Percentiles rank a stretch among this genome's conserved stretches.
phyloP scores from a whole-genome alignment of 2,113 vertebrate genomes.

The Hemibagrus wyckioides region DNA sequence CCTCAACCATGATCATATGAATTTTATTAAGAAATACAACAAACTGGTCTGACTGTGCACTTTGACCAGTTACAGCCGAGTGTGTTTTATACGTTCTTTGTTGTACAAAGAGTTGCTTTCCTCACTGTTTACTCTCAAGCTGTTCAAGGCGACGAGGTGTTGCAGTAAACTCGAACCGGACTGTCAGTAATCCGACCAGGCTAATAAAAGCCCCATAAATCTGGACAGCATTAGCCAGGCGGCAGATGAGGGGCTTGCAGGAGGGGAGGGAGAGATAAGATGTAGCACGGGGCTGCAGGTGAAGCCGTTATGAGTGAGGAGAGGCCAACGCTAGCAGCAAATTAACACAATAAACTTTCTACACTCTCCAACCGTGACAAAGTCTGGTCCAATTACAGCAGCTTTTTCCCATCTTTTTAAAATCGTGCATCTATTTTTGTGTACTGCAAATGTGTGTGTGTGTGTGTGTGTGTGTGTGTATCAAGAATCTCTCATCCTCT shows the following conservation, averaged over 20 bases:
- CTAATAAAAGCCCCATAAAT: conserved; percentile 66
- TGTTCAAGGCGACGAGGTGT: neutral
- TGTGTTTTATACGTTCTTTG: neutral
- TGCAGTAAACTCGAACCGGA: conserved; percentile 44
- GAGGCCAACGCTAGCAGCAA: conserved; percentile 46
- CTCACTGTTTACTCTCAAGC: neutral
- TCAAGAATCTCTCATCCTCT: conserved; percentile 36
- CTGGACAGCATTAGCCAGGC: conserved; percentile 47
- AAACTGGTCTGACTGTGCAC: neutral
- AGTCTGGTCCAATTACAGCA: conserved; percentile 31
- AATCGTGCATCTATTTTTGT: conserved; percentile 44
- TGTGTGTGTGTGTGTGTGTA: neutral
- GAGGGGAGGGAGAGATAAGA: conserved; percentile 40
- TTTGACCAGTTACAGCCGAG: neutral
- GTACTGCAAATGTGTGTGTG: neutral
- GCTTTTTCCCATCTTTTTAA: conserved; percentile 54
- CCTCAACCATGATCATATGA: neutral
- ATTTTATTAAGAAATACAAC: neutral
- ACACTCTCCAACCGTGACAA: conserved; percentile 18
- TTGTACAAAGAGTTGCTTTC: neutral
- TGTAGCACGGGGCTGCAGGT: conserved; percentile 45
- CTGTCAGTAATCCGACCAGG: conserved; percentile 54
- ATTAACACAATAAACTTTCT: conserved; percentile 57
- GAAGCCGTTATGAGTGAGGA: conserved; percentile 54
- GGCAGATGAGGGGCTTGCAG: conserved; percentile 50